Base-by-base conservation (phyloP, 2,888 invertebrate species). In the Bombyx huttoni region DNA sequence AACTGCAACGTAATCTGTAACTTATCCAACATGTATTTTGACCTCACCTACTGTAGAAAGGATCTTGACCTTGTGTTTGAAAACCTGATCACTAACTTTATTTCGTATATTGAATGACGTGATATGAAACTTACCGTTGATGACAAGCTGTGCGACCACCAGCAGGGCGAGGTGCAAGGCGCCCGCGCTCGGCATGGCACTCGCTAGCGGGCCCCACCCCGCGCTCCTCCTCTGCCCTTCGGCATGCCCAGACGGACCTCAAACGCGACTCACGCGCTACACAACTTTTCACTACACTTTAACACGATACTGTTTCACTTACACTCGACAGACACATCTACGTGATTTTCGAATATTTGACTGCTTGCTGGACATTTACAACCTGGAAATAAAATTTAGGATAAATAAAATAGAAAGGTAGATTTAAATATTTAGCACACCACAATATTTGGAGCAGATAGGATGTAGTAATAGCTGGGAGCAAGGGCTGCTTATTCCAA, bases 101-200 rank as follows among this genome's bases (percentile, higher is more conserved):
- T 47, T 33, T 14, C 49, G 45, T 10, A 13, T 8, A 8, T 7
- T 51, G 34, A 14, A 33, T 51, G 12, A 46, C 40, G 24, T 24
- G 2, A 24, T 24, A 24, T 24, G 8, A 10, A 10, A 72, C 82
- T 69, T 49, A 83, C 83, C 81, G 56, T 73, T 75, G 50, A 74
- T 77, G 51, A 78, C 63, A 49, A 81, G 67, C 59, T 79, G 76
- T 61, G 80, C 76, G 52, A 82, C 62, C 59, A 75, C 65, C 59
- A 85, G 77, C 71, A 82, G 72, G 64, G 77, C 78, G 62, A 78
- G 71, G 59, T 65, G 73, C 67, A 70, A 72, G 66, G 73, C 70
- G 62, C 74, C 74, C 62, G 66, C 73, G 71, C 79, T 76, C 73
- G 65, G 62, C 73, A 78, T 81, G 62, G 67, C 78, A 70, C 58